Evolutionary conservation across 2,797 vertebrate species (phyloP), one percentile per base, ranked within the genome.

Genomic region (Mus minutoides): DNA sequence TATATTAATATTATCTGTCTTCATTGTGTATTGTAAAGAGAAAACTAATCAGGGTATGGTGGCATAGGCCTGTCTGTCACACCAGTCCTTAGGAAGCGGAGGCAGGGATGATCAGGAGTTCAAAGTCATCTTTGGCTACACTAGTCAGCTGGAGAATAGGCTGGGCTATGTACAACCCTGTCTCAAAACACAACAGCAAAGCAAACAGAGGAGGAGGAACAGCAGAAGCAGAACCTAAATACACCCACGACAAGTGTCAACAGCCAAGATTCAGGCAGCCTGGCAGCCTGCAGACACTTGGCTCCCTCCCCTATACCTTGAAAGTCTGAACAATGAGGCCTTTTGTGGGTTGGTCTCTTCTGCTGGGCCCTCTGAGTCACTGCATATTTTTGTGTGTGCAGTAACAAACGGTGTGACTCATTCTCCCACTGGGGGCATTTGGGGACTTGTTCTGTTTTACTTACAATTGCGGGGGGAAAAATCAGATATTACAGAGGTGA

Each of bases 391-490:
- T 98, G 95, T 97, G 92, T 96, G 90, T 97, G 97, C 97, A 97
- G 82, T 98, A 94, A 98, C 98, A 80, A 97, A 98, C 96, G 97
- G 97, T 94, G 98, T 98, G 98, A 98, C 98, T 98, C 98, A 98
- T 97, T 98, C 98, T 97, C 91, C 95, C 96, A 96, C 97, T 98
- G 97, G 97, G 96, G 98, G 97, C 98, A 98, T 98, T 98, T 98
- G 98, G 98, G 98, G 98, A 98, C 98, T 98, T 97, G 97, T 95
- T 96, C 92, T 98, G 96, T 98, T 98, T 98, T 98, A 96, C 97
- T 98, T 98, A 97, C 94, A 98, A 97, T 96, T 96, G 93, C 96
- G 97, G 97, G 93, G 97, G 97, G 93, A 16, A 97, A 98, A 97
- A 96, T 94, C 0, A 24, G 97, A 96, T 97, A 97, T 95, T 97